These are phyloP conservation scores for Drosophila diplacantha DNA, from an alignment of 2,888 invertebrate species.

Conservation along the genomic window DNA sequence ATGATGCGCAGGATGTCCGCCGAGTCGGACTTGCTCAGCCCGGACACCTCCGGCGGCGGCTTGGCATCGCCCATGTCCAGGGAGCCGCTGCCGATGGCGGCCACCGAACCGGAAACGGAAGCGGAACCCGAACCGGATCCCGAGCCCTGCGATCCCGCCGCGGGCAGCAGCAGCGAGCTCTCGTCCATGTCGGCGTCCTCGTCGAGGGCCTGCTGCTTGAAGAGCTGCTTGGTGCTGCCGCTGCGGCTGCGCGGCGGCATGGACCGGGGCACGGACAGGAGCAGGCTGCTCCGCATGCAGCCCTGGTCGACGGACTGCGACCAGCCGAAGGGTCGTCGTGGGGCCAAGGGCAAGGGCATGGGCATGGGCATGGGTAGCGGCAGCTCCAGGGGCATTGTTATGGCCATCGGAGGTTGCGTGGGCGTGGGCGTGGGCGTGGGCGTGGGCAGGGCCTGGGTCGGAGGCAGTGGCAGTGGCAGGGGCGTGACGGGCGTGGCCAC, in stretches of 20 bases:
- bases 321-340: slow-evolving; percentile 71
- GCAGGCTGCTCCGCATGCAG: slow-evolving; percentile 65
- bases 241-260: slow-evolving; percentile 78
- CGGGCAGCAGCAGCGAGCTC: slow-evolving; percentile 78
- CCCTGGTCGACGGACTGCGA: slow-evolving; percentile 76
- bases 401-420: slow-evolving; percentile 15
- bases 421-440: slow-evolving; percentile 8
- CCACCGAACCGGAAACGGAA: slow-evolving; percentile 1
- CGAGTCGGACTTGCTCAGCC: slow-evolving; percentile 75
- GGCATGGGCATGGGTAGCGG: slow-evolving; percentile 18
- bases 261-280: slow-evolving; percentile 76
- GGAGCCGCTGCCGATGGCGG: slow-evolving; percentile 9
- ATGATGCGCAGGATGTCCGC: slow-evolving; percentile 77
- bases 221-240: slow-evolving; percentile 80
- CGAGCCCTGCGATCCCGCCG: slow-evolving; percentile 1
- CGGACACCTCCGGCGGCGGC: slow-evolving; percentile 9
- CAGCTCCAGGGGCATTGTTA: slow-evolving; percentile 4
- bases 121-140: background rate
- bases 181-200: slow-evolving; percentile 79
- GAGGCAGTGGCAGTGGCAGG: slow-evolving; percentile 14
- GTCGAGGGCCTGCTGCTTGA: slow-evolving; percentile 80
- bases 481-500: slow-evolving; percentile 34
- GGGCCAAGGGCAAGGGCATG: slow-evolving; percentile 19
- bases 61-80: slow-evolving; percentile 12
- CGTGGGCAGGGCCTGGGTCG: slow-evolving; percentile 1